These are phyloP conservation scores for Brachionus calyciflorus DNA, from an alignment of 1,140 invertebrate species.

Conservation along the genomic window DNA sequence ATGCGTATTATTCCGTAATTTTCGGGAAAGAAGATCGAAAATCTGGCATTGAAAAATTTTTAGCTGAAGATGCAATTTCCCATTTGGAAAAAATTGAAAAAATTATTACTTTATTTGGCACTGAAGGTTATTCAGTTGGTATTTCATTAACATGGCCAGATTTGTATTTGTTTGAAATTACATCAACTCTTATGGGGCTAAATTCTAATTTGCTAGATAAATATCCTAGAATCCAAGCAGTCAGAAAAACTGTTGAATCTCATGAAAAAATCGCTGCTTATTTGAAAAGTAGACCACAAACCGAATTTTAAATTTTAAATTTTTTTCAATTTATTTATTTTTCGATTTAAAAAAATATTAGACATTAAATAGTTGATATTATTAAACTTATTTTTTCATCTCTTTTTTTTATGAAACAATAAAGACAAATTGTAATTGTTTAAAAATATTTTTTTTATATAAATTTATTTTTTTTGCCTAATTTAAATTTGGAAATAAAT, in stretches of 20 bases:
- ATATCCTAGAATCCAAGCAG: not conserved
- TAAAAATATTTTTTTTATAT: no score
- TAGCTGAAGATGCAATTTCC: not conserved
- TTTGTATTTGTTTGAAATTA: slow-evolving; percentile 22
- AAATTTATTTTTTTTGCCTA: no score
- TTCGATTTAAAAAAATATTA: no score
- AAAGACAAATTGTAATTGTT: no score
- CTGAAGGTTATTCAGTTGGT: slow-evolving; percentile 38
- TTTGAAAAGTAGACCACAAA: not conserved
- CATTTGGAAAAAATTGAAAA: slow-evolving; percentile 38
- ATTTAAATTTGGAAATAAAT: no score
- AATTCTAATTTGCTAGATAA: not conserved
- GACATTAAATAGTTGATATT: no score
- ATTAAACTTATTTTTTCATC: no score
- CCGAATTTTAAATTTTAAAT: not conserved
- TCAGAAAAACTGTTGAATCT: slow-evolving; percentile 31
- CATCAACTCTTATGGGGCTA: not conserved
- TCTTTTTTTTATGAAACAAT: no score
- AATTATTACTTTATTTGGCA: not conserved
- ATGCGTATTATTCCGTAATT: not conserved
- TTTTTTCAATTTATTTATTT: no score
- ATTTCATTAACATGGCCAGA: slow-evolving; percentile 16
- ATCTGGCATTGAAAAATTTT: not conserved
- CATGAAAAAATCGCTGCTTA: slow-evolving; percentile 30
- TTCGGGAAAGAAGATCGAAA: not conserved